phyloP scores from a whole-genome alignment of 23 tunicate genomes.

The Styela clava region DNA sequence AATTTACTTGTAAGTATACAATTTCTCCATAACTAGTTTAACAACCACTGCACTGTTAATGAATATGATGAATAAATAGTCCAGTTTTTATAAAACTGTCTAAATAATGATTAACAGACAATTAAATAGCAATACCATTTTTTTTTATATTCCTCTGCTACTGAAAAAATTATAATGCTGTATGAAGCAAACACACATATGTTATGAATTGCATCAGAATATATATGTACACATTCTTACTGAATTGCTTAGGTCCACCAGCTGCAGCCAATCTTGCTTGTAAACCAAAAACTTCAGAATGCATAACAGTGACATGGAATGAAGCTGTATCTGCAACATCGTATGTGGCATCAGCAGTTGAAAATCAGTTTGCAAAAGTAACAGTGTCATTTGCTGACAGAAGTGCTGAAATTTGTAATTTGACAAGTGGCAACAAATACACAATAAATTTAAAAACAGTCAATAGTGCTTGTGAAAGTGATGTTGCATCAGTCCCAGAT shows the following conservation, averaged over 20 bases:
- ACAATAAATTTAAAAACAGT: slow-evolving; percentile 1
- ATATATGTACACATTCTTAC: no score
- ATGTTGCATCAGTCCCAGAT: neutral
- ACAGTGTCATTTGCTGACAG: neutral
- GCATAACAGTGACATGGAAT: slow-evolving; percentile 11
- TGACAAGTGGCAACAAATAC: neutral
- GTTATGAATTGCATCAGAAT: no score
- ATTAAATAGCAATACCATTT: no score
- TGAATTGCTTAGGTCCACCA: slow-evolving; percentile 5
- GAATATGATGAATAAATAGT: no score
- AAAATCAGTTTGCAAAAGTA: neutral
- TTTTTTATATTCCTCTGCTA: no score
- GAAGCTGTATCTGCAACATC: neutral
- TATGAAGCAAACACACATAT: no score
- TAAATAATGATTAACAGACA: no score
- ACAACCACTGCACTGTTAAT: no score
- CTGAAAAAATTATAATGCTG: no score
- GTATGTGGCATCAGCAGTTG: neutral
- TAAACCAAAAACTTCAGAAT: neutral
- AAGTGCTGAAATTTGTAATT: slow-evolving; percentile 1
- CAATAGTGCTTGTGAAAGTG: slow-evolving; percentile 2
- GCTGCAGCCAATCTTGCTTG: slow-evolving; percentile 1
- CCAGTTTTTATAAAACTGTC: no score
- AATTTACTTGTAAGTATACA: slow-evolving; percentile 7
- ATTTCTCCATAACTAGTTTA: no score